These are phyloP conservation scores for Sinocyclocheilus grahami DNA, from an alignment of 2,113 vertebrate species.

Conservation along the genomic window DNA sequence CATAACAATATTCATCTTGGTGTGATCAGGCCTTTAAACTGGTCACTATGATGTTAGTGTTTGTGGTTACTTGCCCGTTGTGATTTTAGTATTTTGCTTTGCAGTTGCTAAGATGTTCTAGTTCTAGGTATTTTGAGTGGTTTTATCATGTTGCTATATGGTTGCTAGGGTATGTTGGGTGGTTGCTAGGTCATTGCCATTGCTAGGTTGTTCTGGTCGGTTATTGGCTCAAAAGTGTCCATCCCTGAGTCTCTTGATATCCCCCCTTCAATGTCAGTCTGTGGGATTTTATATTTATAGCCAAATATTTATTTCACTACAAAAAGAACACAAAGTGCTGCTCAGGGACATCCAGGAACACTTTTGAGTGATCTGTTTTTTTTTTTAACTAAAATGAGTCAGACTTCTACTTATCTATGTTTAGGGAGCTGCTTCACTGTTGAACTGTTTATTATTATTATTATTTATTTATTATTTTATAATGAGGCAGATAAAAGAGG, in stretches of 20 bases:
- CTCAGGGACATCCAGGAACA: background rate
- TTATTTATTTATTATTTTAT: slow-evolving; percentile 4
- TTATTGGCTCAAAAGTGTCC: background rate
- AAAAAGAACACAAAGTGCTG: slow-evolving; percentile 2
- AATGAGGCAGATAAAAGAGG: slow-evolving; percentile 7
- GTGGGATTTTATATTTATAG: background rate
- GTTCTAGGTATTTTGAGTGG: background rate
- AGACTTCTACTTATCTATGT: background rate
- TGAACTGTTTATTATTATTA: background rate
- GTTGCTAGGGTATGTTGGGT: background rate
- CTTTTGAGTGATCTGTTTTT: background rate
- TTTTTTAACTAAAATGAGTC: background rate
- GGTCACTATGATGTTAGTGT: background rate
- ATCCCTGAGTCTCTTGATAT: background rate
- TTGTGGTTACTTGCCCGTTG: background rate
- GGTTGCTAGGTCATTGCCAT: background rate
- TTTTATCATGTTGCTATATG: background rate
- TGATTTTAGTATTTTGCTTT: background rate
- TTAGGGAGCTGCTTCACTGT: background rate
- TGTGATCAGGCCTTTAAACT: background rate
- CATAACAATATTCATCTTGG: background rate
- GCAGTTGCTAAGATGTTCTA: background rate
- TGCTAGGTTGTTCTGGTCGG: background rate
- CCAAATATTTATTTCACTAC: background rate
- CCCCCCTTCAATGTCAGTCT: background rate